phyloP scores from a whole-genome alignment of 1,140 invertebrate genomes.

The Dolichoris vasculosae region DNA sequence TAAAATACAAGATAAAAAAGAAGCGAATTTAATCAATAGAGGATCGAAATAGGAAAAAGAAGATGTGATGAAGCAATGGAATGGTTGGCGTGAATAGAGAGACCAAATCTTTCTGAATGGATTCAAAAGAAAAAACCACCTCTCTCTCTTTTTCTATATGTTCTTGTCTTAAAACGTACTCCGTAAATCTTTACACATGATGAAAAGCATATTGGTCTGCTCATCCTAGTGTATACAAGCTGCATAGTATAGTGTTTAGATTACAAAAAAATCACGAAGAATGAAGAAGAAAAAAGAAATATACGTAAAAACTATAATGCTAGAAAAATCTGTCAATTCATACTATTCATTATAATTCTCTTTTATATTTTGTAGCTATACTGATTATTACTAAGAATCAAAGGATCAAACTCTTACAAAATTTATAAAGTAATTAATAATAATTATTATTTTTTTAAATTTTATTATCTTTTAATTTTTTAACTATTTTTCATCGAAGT shows the following conservation, averaged over 20 bases:
- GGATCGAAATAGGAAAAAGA: slow-evolving; percentile 8
- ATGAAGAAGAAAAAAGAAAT: background rate
- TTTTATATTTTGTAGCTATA: no score
- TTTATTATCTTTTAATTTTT: no score
- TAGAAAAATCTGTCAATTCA: background rate
- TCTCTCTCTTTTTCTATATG: no score
- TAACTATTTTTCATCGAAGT: no score
- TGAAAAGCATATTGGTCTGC: background rate
- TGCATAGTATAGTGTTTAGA: background rate
- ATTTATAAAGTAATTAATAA: no score
- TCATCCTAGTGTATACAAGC: background rate
- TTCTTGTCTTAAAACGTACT: background rate
- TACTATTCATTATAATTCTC: no score
- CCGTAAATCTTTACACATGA: background rate
- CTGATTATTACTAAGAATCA: no score
- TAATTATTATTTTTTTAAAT: no score
- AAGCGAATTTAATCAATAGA: slow-evolving; percentile 10
- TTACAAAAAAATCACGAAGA: no score
- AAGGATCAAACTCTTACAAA: no score
- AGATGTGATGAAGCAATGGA: background rate
- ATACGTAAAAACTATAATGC: background rate
- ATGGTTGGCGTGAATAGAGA: background rate
- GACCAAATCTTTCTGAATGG: background rate
- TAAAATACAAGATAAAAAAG: background rate
- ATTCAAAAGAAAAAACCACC: background rate